phyloP scores from a whole-genome alignment of 2,797 vertebrate species.

The Anas capensis region DNA sequence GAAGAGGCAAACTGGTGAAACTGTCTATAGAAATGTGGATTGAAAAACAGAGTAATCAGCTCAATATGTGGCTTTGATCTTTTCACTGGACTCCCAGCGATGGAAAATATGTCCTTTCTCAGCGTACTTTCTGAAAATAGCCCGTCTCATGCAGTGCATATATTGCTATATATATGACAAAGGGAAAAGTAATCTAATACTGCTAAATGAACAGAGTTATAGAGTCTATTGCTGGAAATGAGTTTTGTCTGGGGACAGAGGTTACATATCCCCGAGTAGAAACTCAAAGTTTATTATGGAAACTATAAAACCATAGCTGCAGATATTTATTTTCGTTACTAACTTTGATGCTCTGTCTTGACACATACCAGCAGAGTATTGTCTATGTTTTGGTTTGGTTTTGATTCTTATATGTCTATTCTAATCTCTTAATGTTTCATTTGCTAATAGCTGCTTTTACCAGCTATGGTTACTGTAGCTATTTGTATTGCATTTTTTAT shows the following conservation, averaged over 20 bases:
- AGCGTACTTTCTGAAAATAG: background rate
- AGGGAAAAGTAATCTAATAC: background rate
- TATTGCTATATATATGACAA: background rate
- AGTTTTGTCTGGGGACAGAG: background rate
- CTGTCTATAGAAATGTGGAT: background rate
- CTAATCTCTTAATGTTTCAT: background rate
- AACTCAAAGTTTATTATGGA: background rate
- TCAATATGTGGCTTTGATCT: background rate
- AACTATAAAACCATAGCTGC: background rate
- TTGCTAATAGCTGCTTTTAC: background rate
- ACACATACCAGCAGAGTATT: background rate
- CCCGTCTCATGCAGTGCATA: background rate
- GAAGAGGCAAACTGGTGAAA: background rate
- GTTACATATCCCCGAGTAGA: background rate
- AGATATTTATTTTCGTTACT: background rate
- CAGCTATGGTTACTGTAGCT: background rate
- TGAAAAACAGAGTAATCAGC: background rate
- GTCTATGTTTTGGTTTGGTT: background rate
- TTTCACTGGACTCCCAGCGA: background rate
- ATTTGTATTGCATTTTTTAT: background rate
- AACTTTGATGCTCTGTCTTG: background rate
- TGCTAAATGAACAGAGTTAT: background rate
- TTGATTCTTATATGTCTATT: background rate
- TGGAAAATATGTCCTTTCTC: background rate
- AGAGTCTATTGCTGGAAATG: background rate